A percentile compares a stretch with the other conserved stretches of the same genome.
phyloP scores from a whole-genome alignment of 2,797 vertebrate genomes.

The Lates japonicus region DNA sequence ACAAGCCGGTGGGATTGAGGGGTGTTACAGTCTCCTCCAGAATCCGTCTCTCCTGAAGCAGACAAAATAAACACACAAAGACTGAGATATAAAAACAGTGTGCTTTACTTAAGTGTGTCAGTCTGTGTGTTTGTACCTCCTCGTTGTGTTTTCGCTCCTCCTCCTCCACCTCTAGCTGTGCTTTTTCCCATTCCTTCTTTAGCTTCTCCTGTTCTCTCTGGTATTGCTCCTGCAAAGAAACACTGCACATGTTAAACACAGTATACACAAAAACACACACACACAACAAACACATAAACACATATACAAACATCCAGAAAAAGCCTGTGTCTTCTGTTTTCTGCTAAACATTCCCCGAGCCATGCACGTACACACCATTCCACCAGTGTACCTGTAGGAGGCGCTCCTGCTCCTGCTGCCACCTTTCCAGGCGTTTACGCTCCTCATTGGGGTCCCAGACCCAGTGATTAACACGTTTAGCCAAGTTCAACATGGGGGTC shows the following conservation, averaged over 20 bases:
- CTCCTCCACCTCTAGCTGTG: conserved; percentile 96
- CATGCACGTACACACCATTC: conserved; percentile 60
- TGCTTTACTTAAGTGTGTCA: neutral
- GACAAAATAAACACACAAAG: conserved; percentile 17
- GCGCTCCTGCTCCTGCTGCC: conserved; percentile 98
- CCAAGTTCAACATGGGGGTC: conserved; percentile 89
- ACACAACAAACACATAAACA: conserved; percentile 9
- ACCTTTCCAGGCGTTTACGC: conserved; percentile 94
- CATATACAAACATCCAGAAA: conserved; percentile 27
- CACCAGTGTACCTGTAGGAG: conserved; percentile 92
- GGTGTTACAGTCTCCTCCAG: conserved; percentile 95
- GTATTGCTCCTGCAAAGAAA: conserved; percentile 91
- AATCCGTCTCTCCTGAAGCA: conserved; percentile 91
- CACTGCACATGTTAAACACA: neutral
- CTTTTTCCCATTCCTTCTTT: conserved; percentile 97
- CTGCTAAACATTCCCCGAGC: conserved; percentile 33
- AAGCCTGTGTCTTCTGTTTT: conserved; percentile 36
- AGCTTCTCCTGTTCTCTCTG: conserved; percentile 95
- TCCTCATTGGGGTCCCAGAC: conserved; percentile 99
- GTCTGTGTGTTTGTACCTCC: conserved; percentile 86
- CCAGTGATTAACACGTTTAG: conserved; percentile 95
- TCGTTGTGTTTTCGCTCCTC: conserved; percentile 97
- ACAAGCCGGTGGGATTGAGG: conserved; percentile 80
- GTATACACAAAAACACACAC: neutral
- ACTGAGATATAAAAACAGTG: neutral